Conservation (phyloP, 2,888 invertebrate species). For the Syrphus vitripennis region DNA sequence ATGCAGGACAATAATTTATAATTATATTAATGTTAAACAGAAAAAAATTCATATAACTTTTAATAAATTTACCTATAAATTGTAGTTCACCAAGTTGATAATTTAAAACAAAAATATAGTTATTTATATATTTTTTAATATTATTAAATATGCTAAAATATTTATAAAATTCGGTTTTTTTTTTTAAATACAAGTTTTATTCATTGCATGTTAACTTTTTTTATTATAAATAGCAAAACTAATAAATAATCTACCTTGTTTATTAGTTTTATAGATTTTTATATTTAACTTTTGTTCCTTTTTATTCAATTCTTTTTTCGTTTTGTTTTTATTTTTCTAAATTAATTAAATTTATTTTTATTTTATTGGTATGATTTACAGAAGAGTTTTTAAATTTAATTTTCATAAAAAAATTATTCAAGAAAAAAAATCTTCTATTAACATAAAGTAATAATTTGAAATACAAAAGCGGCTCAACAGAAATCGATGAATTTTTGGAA, state of each 20-base stretch:
- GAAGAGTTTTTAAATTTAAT: slow-evolving; percentile 75
- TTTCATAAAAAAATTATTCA: slow-evolving; percentile 23
- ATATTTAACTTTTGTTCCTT: slow-evolving; percentile 10
- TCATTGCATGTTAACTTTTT: slow-evolving; percentile 50
- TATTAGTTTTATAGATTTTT: slow-evolving; percentile 32
- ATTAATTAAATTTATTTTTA: slow-evolving; percentile 27
- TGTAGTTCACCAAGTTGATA: slow-evolving; percentile 53
- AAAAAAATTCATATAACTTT: slow-evolving; percentile 3
- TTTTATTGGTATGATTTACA: slow-evolving; percentile 76
- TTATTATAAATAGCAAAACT: slow-evolving; percentile 8
- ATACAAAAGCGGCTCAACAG: slow-evolving; percentile 75
- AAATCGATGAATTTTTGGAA: slow-evolving; percentile 77
- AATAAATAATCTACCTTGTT: slow-evolving; percentile 15
- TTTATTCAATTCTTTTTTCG: slow-evolving; percentile 12
- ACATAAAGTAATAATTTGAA: slow-evolving; percentile 32
- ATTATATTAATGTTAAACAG: not conserved
- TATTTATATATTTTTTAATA: not conserved
- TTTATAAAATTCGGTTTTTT: slow-evolving; percentile 22
- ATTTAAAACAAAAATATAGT: not conserved
- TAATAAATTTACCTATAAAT: slow-evolving; percentile 4
- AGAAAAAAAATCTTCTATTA: not conserved
- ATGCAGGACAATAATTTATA: slow-evolving; percentile 28
- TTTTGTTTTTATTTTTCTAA: slow-evolving; percentile 19
- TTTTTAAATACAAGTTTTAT: slow-evolving; percentile 17
- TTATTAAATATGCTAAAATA: slow-evolving; percentile 10